A percentile compares a stretch with the other conserved stretches of the same genome.
Conservation (phyloP, 2,113 vertebrate genomes). For the Echinops telfairi region DNA sequence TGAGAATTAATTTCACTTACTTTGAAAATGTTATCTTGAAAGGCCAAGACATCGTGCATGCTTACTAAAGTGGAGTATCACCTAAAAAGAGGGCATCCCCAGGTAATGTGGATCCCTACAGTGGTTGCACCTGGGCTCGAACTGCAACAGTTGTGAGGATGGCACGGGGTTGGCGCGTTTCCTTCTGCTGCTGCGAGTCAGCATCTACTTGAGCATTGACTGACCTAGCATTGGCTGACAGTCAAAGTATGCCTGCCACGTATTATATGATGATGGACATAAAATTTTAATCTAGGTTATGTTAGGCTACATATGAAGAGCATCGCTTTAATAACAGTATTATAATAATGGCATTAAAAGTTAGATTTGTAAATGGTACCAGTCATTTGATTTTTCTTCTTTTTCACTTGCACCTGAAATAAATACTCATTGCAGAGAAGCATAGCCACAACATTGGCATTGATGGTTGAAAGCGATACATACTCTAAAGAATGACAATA, state of each 20-base stretch:
- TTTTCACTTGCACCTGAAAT: slow-evolving; percentile 46
- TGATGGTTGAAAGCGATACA: slow-evolving; percentile 62
- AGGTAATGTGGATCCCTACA: not conserved
- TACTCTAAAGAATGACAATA: slow-evolving; percentile 60
- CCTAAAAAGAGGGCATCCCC: not conserved
- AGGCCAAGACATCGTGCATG: not conserved
- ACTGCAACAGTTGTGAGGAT: not conserved
- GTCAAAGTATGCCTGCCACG: not conserved
- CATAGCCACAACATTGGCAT: not conserved
- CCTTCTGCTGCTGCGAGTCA: too few species aligned
- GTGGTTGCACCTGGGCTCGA: not conserved
- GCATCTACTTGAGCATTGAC: not conserved
- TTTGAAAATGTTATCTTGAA: not conserved
- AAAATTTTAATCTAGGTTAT: not conserved
- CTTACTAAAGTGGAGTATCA: not conserved
- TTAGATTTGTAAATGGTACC: not conserved
- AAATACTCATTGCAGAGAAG: slow-evolving; percentile 61
- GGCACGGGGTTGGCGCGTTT: not conserved
- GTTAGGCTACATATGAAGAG: not conserved
- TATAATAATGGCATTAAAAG: not conserved
- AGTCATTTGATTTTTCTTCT: slow-evolving; percentile 48
- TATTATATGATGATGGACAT: not conserved
- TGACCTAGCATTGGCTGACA: not conserved
- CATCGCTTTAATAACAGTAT: not conserved
- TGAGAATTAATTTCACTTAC: not conserved